phyloP scores from a whole-genome alignment of 2,888 invertebrate genomes.

The Drosophila kambysellisi region DNA sequence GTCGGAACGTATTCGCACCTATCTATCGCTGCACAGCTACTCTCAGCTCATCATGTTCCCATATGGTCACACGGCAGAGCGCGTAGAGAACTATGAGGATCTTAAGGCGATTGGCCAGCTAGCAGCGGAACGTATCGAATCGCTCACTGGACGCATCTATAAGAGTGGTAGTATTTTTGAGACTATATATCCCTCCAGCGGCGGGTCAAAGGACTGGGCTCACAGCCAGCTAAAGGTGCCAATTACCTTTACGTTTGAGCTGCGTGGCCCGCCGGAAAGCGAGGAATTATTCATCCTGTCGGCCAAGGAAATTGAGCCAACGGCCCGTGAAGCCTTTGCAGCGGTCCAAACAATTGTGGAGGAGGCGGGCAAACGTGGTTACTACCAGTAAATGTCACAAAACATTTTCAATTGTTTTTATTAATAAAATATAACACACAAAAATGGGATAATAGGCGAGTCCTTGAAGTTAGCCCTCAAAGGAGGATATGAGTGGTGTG shows the following conservation, averaged over 20 bases:
- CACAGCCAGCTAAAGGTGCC: conserved; percentile 74
- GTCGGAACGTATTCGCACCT: conserved; percentile 86
- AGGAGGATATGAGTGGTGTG: conserved; percentile 85
- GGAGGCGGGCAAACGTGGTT: conserved; percentile 55
- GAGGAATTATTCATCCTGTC: conserved; percentile 81
- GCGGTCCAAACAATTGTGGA: conserved; percentile 78
- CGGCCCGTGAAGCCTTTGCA: conserved; percentile 78
- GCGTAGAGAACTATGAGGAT: conserved; percentile 75
- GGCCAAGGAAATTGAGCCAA: conserved; percentile 79
- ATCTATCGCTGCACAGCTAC: conserved; percentile 88
- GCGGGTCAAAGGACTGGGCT: conserved; percentile 81
- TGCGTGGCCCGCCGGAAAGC: conserved; percentile 81
- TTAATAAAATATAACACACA: conserved; percentile 1
- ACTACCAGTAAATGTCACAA: conserved; percentile 53
- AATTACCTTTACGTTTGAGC: conserved; percentile 80
- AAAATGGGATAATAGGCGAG: neutral
- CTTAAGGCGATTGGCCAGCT: conserved; percentile 79
- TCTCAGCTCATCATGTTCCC: conserved; percentile 88
- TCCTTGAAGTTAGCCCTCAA: conserved; percentile 56
- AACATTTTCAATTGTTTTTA: neutral
- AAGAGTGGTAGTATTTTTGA: conserved; percentile 82
- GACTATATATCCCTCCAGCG: conserved; percentile 83
- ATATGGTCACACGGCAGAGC: conserved; percentile 82
- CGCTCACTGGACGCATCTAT: conserved; percentile 73
- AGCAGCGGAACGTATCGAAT: conserved; percentile 75